Base-by-base conservation (phyloP, 2,797 vertebrate species). In the Myripristis murdjan region DNA sequence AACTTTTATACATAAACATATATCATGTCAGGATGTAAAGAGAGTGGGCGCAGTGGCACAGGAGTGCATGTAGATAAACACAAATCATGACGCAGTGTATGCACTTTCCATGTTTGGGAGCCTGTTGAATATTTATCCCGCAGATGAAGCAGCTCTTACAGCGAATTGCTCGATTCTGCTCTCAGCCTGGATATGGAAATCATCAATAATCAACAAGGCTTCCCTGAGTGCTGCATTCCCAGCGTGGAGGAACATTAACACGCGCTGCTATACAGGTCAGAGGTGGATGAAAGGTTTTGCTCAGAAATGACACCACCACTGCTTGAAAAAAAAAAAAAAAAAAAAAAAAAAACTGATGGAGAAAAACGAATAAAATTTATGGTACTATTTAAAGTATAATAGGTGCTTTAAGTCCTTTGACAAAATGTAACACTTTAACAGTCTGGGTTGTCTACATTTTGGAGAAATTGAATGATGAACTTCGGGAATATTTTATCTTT, bases 101-200 rank as follows among this genome's bases (percentile, higher is more conserved):
- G 61, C 24, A 28, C 48, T 79, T 71, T 60, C 37, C 51, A 72
- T 70, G 22, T 65, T 60, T 52, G 49, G 53, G 51, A 41, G 56
- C 57, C 63, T 66, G 52, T 44, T 87, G 35, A 77, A 83, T 82
- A 79, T 85, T 86, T 69, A 83, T 73, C 5, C 16, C 18, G 59
- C 23, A 41, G 54, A 73, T 66, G 46, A 64, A 62, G 73, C 58
- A 55, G 65, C 16, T 55, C 49, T 78, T 7, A 3, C 54, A 53
- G 64, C 49, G 67, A 65, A 73, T 57, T 77, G 69, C 56, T 31
- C 60, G 15, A 67, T 37, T 81, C 59, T 60, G 74, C 58, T 65
- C 53, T 57, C 77, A 44, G 75, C 6, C 44, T 16, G 33, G 49
- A 76, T 57, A 28, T 62, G 49, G 70, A 84, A 64, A 73, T 75